Conservation (phyloP, 2,113 vertebrate genomes). For the Crotalus viridis region DNA sequence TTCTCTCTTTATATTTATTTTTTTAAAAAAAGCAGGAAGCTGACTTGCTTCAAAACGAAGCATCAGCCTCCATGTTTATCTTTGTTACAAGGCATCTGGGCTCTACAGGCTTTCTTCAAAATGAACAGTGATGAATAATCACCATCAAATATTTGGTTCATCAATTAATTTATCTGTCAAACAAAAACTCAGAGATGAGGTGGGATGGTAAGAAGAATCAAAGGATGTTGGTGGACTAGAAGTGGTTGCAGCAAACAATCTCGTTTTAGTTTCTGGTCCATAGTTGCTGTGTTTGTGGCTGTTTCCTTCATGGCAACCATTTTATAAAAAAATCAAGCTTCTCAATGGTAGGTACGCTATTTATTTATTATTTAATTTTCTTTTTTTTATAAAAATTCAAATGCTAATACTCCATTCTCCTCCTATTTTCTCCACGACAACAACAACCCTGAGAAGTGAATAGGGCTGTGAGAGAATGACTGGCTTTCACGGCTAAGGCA, state of each 20-base stretch:
- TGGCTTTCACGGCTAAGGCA: too few species aligned
- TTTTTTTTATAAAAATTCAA: too few species aligned
- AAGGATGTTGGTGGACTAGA: neutral
- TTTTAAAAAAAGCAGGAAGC: neutral
- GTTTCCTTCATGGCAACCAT: neutral
- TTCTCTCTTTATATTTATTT: neutral
- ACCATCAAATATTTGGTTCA: neutral
- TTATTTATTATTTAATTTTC: too few species aligned
- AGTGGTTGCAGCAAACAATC: neutral
- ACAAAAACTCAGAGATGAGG: neutral
- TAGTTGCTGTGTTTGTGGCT: neutral
- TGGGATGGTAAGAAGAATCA: neutral
- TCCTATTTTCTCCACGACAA: too few species aligned
- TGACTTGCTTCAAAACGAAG: neutral
- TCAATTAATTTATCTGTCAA: neutral
- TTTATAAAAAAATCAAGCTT: neutral
- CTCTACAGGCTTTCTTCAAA: neutral
- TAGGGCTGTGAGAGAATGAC: too few species aligned
- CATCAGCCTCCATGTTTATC: neutral
- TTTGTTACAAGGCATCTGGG: neutral
- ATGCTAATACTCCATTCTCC: too few species aligned
- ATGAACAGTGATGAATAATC: neutral
- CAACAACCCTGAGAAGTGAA: too few species aligned
- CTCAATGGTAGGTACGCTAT: neutral
- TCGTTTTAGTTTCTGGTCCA: neutral